Conservation (phyloP, 2,797 vertebrate genomes). For the Acanthiza pusilla region DNA sequence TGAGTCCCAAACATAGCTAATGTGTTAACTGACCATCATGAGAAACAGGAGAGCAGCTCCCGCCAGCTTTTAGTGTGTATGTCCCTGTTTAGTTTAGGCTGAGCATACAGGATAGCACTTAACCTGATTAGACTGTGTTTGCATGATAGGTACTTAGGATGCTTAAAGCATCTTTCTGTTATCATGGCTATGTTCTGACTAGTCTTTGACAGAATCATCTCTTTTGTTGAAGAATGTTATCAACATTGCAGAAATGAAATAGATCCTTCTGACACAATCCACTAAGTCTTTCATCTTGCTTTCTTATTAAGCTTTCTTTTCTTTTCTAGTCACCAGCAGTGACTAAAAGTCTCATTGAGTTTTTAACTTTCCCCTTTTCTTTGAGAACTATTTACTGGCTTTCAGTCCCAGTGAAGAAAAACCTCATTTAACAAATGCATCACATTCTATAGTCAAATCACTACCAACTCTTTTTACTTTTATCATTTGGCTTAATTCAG, state of each 20-base stretch:
- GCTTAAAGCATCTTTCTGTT: not conserved
- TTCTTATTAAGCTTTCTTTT: not conserved
- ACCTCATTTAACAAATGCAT: not conserved
- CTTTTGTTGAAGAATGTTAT: not conserved
- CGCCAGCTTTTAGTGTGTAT: not conserved
- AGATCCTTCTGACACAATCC: not conserved
- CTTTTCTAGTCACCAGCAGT: not conserved
- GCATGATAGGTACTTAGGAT: not conserved
- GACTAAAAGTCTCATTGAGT: not conserved
- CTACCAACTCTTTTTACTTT: conserved; percentile 6
- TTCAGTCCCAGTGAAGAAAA: not conserved
- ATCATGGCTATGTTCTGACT: not conserved
- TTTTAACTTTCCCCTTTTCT: not conserved
- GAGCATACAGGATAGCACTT: not conserved
- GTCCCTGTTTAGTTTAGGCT: not conserved
- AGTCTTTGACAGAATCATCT: not conserved
- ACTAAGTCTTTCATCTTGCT: not conserved
- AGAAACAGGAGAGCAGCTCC: not conserved
- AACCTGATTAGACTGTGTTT: not conserved
- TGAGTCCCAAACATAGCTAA: not conserved
- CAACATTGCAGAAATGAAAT: not conserved
- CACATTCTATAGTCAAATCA: conserved; percentile 24
- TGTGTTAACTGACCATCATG: not conserved
- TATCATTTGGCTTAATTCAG: conserved; percentile 30
- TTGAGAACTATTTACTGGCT: conserved; percentile 11